Conservation (phyloP, 2,113 vertebrate species). For the Hyperopisus bebe region DNA sequence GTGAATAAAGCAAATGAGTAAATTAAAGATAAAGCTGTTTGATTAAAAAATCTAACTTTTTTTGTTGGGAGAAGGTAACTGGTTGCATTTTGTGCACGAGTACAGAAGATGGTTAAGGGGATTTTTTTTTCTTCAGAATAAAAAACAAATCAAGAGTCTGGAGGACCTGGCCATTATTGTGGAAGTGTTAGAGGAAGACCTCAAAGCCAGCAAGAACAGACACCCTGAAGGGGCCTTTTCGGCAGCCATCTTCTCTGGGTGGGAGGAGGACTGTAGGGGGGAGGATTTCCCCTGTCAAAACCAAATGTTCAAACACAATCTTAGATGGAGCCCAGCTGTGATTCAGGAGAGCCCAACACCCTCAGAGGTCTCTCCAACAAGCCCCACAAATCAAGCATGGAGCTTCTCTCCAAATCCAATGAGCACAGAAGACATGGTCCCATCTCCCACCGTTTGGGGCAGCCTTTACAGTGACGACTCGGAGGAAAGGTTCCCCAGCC, state of each 20-base stretch:
- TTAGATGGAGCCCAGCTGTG: not conserved
- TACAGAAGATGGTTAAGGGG: not conserved
- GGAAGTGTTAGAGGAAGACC: conserved; percentile 77
- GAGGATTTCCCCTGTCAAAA: conserved; percentile 12
- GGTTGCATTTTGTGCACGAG: not conserved
- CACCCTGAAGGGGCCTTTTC: not conserved
- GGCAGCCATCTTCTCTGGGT: conserved; percentile 2
- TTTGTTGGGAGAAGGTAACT: not conserved
- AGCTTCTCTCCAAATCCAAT: not conserved
- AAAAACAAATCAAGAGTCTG: conserved; percentile 50
- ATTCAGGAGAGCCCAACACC: not conserved
- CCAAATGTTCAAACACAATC: not conserved
- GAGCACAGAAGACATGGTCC: not conserved
- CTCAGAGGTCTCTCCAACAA: not conserved
- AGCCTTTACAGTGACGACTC: conserved; percentile 38
- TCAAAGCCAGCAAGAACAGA: conserved; percentile 45
- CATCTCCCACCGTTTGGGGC: conserved; percentile 3
- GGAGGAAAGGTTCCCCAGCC: conserved; percentile 46
- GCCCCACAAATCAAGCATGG: not conserved
- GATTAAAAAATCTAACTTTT: not conserved
- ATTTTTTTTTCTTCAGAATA: conserved; percentile 49
- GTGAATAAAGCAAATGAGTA: not conserved
- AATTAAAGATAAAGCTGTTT: not conserved
- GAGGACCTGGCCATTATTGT: conserved; percentile 76
- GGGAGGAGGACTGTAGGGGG: not conserved